These are phyloP conservation scores for Musca vetustissima DNA, from an alignment of 1,140 invertebrate genomes.

Conservation along the genomic window DNA sequence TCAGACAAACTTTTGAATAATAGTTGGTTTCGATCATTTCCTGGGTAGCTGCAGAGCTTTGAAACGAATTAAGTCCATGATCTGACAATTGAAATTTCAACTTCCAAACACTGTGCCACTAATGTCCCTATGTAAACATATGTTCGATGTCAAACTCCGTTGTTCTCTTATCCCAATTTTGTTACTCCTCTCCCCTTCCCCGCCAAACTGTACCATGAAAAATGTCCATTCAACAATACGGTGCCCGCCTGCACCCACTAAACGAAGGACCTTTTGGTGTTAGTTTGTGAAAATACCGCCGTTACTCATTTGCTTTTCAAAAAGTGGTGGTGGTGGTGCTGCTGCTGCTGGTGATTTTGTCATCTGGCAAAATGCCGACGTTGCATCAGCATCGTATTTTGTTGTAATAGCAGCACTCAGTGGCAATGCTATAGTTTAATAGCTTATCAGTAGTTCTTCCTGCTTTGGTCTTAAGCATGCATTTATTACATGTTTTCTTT, in stretches of 20 bases:
- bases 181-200: no score
- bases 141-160: conserved; percentile 20
- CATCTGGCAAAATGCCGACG: not conserved
- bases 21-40: no score
- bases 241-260: not conserved
- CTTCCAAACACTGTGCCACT: no score
- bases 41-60: no score
- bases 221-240: no score
- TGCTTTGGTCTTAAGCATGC: conserved; percentile 13
- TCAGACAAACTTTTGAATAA: no score
- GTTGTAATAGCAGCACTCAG: not conserved
- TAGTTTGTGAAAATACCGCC: conserved; percentile 6
- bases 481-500: conserved; percentile 13
- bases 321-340: no score
- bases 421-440: not conserved
- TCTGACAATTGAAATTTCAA: no score
- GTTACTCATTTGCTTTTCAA: conserved; percentile 25
- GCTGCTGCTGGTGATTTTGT: no score
- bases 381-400: not conserved
- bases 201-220: no score
- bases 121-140: not conserved
- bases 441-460: conserved; percentile 20
- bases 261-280: conserved; percentile 3
- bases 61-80: no score
- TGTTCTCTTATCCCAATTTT: conserved; percentile 4